Base-by-base conservation (phyloP, 2,113 vertebrate species). In the Hyperoodon ampullatus region DNA sequence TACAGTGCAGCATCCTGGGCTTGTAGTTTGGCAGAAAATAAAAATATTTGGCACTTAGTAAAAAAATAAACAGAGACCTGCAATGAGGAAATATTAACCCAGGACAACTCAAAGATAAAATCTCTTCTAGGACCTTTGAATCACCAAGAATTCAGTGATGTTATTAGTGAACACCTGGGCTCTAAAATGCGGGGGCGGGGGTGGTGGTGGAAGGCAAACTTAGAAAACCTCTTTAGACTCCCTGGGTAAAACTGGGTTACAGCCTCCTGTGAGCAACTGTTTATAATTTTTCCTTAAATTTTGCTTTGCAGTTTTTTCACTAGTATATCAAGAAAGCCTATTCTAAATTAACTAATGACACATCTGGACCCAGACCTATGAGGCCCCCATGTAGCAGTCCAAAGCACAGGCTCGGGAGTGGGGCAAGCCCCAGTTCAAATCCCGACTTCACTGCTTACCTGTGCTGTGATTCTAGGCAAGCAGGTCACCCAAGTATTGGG, bases 371-470 rank as follows among this genome's bases (percentile, higher is more conserved):
- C 19, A 30, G 82, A 80, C 4, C 30, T 24, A 3, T 0, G 15
- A 44, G 24, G n/a, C 28, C 7, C 11, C 35, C 28, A 0, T 3
- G 21, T 3, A 16, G 42, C 42, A 19, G 42, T n/a, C 13, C 42
- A 26, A 60, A 71, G 60, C 11, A 10, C 0, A 30, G 24, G 35
- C 75, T 35, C 2, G 3, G 15, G 7, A 35, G 19, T 21, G 14
- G 33, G 50, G 47, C 16, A 24, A 53, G n/a, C 13, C 13, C 1
- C 0, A 21, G 61, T 66, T 78, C 74, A 66, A 24, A 72, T 61
- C n/a, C 11, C 0, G 5, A 33, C 18, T 19, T 19, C 28, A 33
- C 18, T 6, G 33, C n/a, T 33, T 15, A 5, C n/a, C 26, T 0
- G 1, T 35, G 47, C 70, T 66, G 53, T 13, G 16, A 19, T 47